These are phyloP conservation scores for Neodontobutis hainanensis DNA, from an alignment of 2,113 vertebrate species.

Conservation along the genomic window DNA sequence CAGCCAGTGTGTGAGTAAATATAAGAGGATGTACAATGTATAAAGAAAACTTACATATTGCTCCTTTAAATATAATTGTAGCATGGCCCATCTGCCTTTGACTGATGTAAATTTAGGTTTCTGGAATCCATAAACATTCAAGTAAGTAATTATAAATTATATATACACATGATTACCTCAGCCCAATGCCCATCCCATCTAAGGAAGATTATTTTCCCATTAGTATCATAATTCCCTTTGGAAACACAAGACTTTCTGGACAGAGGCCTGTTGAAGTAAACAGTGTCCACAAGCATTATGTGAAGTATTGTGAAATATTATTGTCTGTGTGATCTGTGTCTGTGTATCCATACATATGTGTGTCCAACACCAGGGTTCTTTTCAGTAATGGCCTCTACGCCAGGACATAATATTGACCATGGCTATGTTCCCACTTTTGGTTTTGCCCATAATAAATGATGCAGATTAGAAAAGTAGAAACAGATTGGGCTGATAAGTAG, in stretches of 20 bases:
- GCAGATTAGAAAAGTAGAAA: conserved; percentile 81
- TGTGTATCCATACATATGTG: conserved; percentile 59
- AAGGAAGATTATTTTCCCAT: conserved; percentile 42
- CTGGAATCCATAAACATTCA: too few relatives aligned
- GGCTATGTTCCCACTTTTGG: conserved; percentile 73
- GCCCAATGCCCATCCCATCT: too few relatives aligned
- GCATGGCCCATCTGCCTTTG: too few relatives aligned
- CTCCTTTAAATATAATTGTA: too few relatives aligned
- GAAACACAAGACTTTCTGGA: conserved; percentile 49
- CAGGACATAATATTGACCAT: conserved; percentile 82
- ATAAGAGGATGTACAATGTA: too few relatives aligned
- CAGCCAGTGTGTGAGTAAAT: too few relatives aligned
- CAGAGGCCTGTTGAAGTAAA: conserved; percentile 42
- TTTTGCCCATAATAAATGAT: conserved; percentile 80
- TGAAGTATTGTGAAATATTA: conserved; percentile 43
- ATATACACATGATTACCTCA: not conserved
- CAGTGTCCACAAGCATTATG: conserved; percentile 39
- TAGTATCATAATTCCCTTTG: conserved; percentile 48
- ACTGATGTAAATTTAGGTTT: too few relatives aligned
- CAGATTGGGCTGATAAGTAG: conserved; percentile 76
- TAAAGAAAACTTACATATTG: too few relatives aligned
- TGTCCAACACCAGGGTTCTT: conserved; percentile 65
- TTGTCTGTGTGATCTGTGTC: conserved; percentile 55
- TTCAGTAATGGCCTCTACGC: conserved; percentile 71
- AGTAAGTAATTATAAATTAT: too few relatives aligned